phyloP scores from a whole-genome alignment of 2,888 invertebrate genomes.

The Drosophila siamana region DNA sequence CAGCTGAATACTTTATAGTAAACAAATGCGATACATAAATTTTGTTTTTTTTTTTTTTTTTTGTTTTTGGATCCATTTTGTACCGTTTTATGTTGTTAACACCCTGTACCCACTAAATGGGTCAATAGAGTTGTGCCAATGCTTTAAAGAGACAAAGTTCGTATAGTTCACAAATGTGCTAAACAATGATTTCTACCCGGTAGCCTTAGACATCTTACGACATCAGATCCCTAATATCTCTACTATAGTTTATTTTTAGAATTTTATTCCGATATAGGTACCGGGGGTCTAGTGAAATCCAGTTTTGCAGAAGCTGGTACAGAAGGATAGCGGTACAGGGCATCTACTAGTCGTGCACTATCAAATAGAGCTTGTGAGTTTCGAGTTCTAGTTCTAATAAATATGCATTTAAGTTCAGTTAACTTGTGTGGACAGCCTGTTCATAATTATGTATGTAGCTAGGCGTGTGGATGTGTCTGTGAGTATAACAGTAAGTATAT shows the following conservation, averaged over 20 bases:
- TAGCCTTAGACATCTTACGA: too few species aligned
- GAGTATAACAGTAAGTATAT: constrained; percentile 19
- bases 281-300: not conserved
- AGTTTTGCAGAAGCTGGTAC: not conserved
- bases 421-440: constrained; percentile 65
- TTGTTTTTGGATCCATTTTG: constrained; percentile 36
- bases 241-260: too few species aligned
- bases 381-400: constrained; percentile 7
- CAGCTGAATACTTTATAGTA: constrained; percentile 30
- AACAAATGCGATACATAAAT: constrained; percentile 20
- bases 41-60: too few species aligned
- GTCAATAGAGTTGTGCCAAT: constrained; percentile 7
- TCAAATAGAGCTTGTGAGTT: constrained; percentile 15
- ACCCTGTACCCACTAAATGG: constrained; percentile 9
- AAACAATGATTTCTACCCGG: not conserved
- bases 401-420: constrained; percentile 40
- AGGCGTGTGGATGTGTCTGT: constrained; percentile 21
- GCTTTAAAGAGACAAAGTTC: constrained; percentile 15
- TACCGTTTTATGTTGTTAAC: constrained; percentile 27
- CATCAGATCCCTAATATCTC: too few species aligned
- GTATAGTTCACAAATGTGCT: not conserved
- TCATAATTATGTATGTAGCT: constrained; percentile 31
- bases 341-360: constrained; percentile 13
- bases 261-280: too few species aligned
- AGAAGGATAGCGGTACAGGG: constrained; percentile 13